Conservation (phyloP, 2,113 vertebrate genomes). For the Mohoua ochrocephala region DNA sequence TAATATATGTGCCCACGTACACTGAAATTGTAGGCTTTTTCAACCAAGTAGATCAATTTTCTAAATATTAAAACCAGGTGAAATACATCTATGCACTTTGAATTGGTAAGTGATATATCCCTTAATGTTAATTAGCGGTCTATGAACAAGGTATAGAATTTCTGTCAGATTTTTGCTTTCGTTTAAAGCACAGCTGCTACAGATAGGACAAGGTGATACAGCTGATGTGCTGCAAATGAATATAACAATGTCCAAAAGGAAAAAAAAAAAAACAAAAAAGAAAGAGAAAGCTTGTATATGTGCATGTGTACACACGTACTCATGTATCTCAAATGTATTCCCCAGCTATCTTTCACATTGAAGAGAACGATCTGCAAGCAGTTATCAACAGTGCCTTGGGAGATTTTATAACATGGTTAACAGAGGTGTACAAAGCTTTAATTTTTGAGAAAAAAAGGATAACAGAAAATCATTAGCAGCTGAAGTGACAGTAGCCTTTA, state of each 20-base stretch:
- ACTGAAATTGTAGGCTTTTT: background rate
- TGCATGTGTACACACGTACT: background rate
- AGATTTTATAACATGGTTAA: conserved; percentile 35
- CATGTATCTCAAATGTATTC: background rate
- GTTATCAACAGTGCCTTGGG: conserved; percentile 14
- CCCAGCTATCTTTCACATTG: background rate
- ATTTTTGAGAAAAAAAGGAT: conserved; percentile 46
- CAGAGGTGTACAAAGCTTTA: conserved; percentile 27
- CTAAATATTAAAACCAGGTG: background rate
- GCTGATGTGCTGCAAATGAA: background rate
- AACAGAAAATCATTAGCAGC: conserved; percentile 65
- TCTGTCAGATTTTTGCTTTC: background rate
- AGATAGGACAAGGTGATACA: background rate
- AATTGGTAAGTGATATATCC: background rate
- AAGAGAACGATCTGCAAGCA: conserved; percentile 1
- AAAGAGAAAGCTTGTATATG: background rate
- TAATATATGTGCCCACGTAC: background rate
- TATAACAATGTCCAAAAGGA: background rate
- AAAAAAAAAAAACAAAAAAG: background rate
- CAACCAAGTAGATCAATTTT: background rate
- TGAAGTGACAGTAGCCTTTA: conserved; percentile 50
- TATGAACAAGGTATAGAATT: background rate
- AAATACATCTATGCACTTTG: background rate
- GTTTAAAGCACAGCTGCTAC: background rate
- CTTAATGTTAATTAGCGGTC: background rate